phyloP scores from a whole-genome alignment of 2,888 invertebrate species.

The Cerceris rybyensis region DNA sequence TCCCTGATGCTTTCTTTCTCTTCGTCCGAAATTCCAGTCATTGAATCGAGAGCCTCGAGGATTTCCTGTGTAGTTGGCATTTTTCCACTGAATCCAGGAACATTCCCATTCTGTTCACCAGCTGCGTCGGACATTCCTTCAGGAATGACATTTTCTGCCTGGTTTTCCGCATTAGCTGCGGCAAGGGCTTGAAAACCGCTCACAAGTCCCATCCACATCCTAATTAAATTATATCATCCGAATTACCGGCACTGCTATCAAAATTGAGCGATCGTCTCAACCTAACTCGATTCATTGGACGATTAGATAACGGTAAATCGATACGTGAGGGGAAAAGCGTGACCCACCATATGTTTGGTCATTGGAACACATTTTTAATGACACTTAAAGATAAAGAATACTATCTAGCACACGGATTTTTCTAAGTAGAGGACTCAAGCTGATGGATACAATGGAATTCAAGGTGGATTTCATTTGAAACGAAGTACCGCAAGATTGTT shows the following conservation, averaged over 20 bases:
- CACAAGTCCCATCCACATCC: conserved; percentile 51
- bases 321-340: background rate
- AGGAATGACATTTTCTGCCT: conserved; percentile 5
- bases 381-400: background rate
- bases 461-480: too few species aligned
- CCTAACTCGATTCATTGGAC: background rate
- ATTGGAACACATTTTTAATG: background rate
- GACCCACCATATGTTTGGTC: conserved; percentile 20
- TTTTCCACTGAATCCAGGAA: conserved; percentile 65
- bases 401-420: background rate
- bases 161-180: conserved; percentile 20
- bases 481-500: too few species aligned
- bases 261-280: background rate
- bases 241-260: background rate
- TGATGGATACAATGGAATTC: background rate
- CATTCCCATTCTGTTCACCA: background rate
- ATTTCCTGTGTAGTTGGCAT: conserved; percentile 85
- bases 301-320: conserved; percentile 34
- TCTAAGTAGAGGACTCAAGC: background rate
- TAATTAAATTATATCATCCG: conserved; percentile 35
- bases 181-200: conserved; percentile 29
- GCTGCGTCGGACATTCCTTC: background rate
- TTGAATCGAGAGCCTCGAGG: conserved; percentile 84
- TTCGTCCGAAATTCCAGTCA: conserved; percentile 84
- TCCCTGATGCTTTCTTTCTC: conserved; percentile 84